Percentiles rank a stretch among this genome's conserved stretches.
Conservation (phyloP, 2,797 vertebrate genomes). For the Coranthus polyacanthus region DNA sequence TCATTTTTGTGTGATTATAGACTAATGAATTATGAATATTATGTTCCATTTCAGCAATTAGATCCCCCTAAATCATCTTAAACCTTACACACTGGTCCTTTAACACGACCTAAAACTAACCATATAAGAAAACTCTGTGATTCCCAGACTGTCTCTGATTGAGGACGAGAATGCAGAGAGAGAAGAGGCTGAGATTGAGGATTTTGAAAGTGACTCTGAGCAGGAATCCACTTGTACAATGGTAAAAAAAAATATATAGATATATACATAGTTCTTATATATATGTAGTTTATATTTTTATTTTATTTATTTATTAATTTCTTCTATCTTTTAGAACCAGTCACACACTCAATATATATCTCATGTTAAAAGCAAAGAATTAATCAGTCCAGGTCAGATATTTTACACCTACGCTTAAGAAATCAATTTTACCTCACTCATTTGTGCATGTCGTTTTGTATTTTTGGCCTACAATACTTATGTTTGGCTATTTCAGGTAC, state of each 20-base stretch:
- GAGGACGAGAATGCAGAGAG: slow-evolving; percentile 72
- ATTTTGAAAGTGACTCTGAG: slow-evolving; percentile 72
- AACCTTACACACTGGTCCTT: too few species aligned
- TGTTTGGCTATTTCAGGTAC: neutral
- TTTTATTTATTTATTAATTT: too few species aligned
- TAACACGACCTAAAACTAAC: neutral
- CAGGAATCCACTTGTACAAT: slow-evolving; percentile 49
- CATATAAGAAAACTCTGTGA: neutral
- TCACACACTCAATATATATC: too few species aligned
- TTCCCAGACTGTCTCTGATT: slow-evolving; percentile 81
- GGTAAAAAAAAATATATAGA: slow-evolving; percentile 72
- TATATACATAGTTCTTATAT: too few species aligned
- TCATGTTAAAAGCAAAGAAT: too few species aligned
- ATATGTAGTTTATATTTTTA: too few species aligned
- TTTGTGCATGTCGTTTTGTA: neutral
- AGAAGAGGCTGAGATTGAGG: slow-evolving; percentile 74
- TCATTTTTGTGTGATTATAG: too few species aligned
- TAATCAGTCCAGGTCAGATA: too few species aligned
- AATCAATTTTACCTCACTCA: neutral
- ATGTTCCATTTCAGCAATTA: too few species aligned
- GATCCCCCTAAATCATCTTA: too few species aligned
- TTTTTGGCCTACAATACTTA: neutral
- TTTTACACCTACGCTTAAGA: neutral
- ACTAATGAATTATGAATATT: too few species aligned
- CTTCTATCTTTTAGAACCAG: neutral